Evolutionary conservation across 2,888 invertebrate species (phyloP).

Genomic region (Caenorhabditis becei): DNA sequence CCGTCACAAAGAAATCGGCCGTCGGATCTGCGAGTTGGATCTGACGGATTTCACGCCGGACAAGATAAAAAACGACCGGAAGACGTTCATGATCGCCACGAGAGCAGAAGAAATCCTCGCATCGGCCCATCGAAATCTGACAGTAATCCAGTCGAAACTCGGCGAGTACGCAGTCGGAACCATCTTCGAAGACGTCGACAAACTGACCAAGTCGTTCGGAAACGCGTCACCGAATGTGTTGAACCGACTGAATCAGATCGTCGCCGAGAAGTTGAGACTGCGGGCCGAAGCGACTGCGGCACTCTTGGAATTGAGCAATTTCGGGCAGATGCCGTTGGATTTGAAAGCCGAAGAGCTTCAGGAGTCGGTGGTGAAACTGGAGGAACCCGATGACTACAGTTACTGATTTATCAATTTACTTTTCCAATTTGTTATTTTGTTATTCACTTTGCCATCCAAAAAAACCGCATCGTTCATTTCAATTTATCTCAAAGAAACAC

Average conservation of each 20-base stretch:
- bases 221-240: not conserved
- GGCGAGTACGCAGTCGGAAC: slow-evolving; percentile 30
- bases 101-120: slow-evolving; percentile 26
- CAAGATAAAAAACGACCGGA: not conserved
- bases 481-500: slow-evolving; percentile 1
- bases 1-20: slow-evolving; percentile 35
- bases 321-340: too few species aligned
- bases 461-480: too few species aligned
- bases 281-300: not conserved
- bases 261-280: slow-evolving; percentile 16
- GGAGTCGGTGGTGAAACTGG: slow-evolving; percentile 10
- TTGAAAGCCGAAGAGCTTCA: not conserved
- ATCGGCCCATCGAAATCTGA: slow-evolving; percentile 18
- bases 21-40: slow-evolving; percentile 20
- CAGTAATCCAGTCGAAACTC: slow-evolving; percentile 12
- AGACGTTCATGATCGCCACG: slow-evolving; percentile 2
- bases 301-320: not conserved
- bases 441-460: too few species aligned
- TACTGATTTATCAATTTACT: not conserved
- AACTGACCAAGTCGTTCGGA: slow-evolving; percentile 9
- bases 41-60: slow-evolving; percentile 17
- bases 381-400: not conserved
- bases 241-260: not conserved
- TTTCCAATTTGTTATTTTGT: too few species aligned
- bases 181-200: slow-evolving; percentile 35